Evolutionary conservation across 2,888 invertebrate species (phyloP).

Genomic region (Mythimna impura): DNA sequence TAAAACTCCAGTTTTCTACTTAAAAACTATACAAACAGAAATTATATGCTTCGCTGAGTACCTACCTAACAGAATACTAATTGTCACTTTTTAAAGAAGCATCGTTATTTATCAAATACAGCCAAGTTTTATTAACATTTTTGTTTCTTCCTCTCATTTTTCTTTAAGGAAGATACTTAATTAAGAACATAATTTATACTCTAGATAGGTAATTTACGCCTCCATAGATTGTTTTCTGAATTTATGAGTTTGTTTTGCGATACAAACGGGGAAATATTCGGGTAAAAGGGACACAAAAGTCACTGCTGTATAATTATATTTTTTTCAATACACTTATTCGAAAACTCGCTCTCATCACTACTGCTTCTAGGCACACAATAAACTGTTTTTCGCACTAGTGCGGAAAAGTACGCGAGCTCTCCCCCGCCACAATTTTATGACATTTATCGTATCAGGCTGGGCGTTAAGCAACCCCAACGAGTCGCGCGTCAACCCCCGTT

Average conservation of each 20-base stretch:
- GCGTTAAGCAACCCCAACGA: too few species aligned
- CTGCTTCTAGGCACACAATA: too few species aligned
- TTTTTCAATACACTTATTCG: too few species aligned
- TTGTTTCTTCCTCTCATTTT: constrained; percentile 24
- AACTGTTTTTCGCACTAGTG: too few species aligned
- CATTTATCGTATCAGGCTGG: too few species aligned
- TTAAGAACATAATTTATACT: constrained; percentile 32
- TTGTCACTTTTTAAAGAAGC: constrained; percentile 9
- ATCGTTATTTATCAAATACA: constrained; percentile 1
- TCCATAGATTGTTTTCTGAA: constrained; percentile 18
- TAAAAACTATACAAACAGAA: constrained; percentile 1
- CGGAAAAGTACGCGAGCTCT: too few species aligned
- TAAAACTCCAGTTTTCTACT: constrained; percentile 3
- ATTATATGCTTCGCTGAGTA: not conserved
- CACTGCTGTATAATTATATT: too few species aligned
- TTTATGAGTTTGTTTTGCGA: constrained; percentile 27
- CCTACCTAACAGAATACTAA: constrained; percentile 18
- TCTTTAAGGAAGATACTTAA: constrained; percentile 23
- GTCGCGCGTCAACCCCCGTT: too few species aligned
- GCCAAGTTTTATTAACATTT: constrained; percentile 22
- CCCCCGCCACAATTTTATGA: too few species aligned
- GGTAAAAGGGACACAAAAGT: not conserved
- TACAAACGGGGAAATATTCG: constrained; percentile 7
- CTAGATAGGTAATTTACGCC: constrained; percentile 15
- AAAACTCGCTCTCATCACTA: not conserved